Evolutionary conservation across 64 coral and sea anemone genomes (phyloP), one percentile per base, ranked within the genome.

Genomic region (Astreopora myriophthalma): DNA sequence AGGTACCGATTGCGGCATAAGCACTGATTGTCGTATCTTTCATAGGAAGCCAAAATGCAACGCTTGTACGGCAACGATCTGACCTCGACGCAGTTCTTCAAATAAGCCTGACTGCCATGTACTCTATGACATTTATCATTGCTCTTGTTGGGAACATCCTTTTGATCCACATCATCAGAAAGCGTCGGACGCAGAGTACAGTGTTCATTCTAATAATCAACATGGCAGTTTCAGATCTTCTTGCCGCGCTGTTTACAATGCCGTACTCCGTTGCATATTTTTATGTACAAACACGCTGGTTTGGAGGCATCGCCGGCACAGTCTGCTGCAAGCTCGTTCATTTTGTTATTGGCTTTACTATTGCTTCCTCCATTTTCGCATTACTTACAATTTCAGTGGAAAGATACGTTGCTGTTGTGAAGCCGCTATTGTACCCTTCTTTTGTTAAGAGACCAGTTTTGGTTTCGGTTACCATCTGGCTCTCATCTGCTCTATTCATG

Each of bases 201-300:
- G 44, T 78, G 25, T 78, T 44, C 27, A 69, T 82, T 30, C 68
- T 91, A 3, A 83, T 91, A 35, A 36, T 48, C 24, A 91, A 83
- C 63, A 91, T 91, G 89, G 89, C 65, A 2, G 36, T 51, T 13
- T 67, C 89, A 0, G 89, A 91, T 48, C 42, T 91, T 33, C 65
- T 91, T 4, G 33, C 80, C 35, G 68, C 89, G 0, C 10, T 91
- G 1, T 91, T 91, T 34, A 48, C 76, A 3, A 91, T 91, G 89
- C 89, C 89, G 12, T 75, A 83, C 20, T 35, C 89, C 16, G 31
- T 70, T 2, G 67, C 38, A 3, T 91, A 48, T 29, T 37, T 91
- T 24, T 91, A 84, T 34, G 80, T 91, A 33, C 76, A 91, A 23
- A 81, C 80, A 3, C 31, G 42, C 33, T 91, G 89, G 89, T 91